A percentile compares a stretch with the other conserved stretches of the same genome.
phyloP scores from a whole-genome alignment of 1,140 invertebrate genomes.

The Acyrthosiphon pisum region DNA sequence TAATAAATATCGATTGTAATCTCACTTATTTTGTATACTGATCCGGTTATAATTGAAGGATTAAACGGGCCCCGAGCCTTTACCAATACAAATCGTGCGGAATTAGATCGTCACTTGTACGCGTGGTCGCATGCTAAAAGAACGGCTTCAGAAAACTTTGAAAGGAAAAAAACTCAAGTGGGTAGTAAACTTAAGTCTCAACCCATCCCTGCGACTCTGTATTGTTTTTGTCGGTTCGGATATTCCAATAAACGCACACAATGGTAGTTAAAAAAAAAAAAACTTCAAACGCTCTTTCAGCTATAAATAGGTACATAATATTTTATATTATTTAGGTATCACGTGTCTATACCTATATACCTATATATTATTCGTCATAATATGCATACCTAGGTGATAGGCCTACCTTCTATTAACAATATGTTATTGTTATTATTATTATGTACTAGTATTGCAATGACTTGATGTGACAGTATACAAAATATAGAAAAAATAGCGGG shows the following conservation, averaged over 20 bases:
- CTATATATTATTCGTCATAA: too few relatives aligned
- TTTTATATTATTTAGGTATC: neutral
- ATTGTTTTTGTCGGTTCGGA: neutral
- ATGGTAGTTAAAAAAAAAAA: neutral
- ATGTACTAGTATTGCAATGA: too few relatives aligned
- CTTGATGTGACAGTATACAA: too few relatives aligned
- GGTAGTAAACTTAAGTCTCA: neutral
- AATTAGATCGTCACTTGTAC: neutral
- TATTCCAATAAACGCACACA: neutral
- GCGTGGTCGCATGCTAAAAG: neutral
- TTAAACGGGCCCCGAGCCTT: neutral
- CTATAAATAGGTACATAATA: neutral
- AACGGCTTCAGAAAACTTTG: neutral
- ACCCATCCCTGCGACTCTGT: too few relatives aligned
- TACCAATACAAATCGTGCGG: neutral
- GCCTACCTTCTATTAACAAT: too few relatives aligned
- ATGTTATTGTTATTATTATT: too few relatives aligned
- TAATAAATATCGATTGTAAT: constrained; percentile 13
- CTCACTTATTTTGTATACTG: neutral
- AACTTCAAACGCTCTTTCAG: neutral
- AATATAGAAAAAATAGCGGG: too few relatives aligned
- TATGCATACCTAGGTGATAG: too few relatives aligned
- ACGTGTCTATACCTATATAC: too few relatives aligned
- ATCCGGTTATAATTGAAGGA: constrained; percentile 33
- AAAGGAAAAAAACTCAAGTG: neutral